Percentiles rank a stretch among this genome's conserved stretches.
Conservation (phyloP, 1,140 invertebrate species). For the Aphaenogaster rudis region DNA sequence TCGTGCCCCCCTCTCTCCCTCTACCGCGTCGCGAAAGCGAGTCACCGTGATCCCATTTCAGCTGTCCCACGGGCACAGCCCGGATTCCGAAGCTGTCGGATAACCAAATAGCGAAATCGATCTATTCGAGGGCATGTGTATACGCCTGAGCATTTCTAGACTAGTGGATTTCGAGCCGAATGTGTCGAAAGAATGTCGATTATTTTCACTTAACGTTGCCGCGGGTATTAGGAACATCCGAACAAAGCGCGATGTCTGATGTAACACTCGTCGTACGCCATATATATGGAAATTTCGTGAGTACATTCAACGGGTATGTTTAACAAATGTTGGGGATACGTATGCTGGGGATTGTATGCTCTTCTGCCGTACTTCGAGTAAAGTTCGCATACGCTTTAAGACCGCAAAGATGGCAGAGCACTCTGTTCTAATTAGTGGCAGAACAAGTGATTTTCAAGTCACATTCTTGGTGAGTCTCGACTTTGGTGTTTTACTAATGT, state of each 20-base stretch:
- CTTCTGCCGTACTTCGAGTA: slow-evolving; percentile 16
- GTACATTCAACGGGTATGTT: slow-evolving; percentile 26
- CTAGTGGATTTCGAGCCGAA: background rate
- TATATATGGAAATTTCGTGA: slow-evolving; percentile 40
- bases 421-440: slow-evolving; percentile 47
- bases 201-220: slow-evolving; percentile 30
- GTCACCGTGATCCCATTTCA: slow-evolving; percentile 77
- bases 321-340: slow-evolving; percentile 37
- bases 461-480: slow-evolving; percentile 33
- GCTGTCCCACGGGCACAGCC: slow-evolving; percentile 69
- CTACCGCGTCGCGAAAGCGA: slow-evolving; percentile 66
- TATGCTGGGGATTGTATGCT: background rate
- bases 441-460: slow-evolving; percentile 51
- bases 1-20: slow-evolving; percentile 48
- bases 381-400: slow-evolving; percentile 50
- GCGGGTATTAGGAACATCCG: background rate
- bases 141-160: slow-evolving; percentile 35
- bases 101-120: slow-evolving; percentile 73
- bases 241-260: background rate
- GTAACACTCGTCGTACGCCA: background rate
- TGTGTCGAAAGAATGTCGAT: slow-evolving; percentile 13
- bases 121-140: slow-evolving; percentile 54
- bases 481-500: slow-evolving; percentile 42
- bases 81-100: slow-evolving; percentile 70
- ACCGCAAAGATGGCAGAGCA: slow-evolving; percentile 56